These are phyloP conservation scores for Gymnobelideus leadbeateri DNA, from an alignment of 2,113 vertebrate species.

Conservation along the genomic window DNA sequence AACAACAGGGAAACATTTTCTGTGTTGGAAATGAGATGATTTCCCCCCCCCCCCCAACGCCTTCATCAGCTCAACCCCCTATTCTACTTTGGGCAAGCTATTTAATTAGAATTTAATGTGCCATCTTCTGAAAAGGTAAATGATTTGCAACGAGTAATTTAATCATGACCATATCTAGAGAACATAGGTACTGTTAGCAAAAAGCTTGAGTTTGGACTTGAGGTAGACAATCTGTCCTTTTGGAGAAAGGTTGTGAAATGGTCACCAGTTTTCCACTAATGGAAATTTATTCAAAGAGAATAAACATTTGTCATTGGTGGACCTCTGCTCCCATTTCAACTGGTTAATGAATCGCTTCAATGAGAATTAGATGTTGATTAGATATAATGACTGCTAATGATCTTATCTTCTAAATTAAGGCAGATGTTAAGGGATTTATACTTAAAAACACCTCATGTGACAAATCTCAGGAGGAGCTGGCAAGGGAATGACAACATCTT, in stretches of 20 bases:
- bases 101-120: background rate
- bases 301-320: constrained; percentile 82
- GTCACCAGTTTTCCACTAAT: constrained; percentile 62
- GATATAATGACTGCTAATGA: constrained; percentile 88
- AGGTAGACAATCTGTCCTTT: background rate
- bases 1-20: background rate
- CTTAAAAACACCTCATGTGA: constrained; percentile 85
- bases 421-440: constrained; percentile 89
- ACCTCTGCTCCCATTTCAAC: constrained; percentile 81
- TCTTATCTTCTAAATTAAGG: constrained; percentile 87
- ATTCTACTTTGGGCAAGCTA: background rate
- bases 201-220: constrained; percentile 36
- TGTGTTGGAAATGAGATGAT: background rate
- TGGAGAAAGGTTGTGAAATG: constrained; percentile 58
- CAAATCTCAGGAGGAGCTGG: constrained; percentile 82
- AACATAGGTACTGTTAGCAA: background rate
- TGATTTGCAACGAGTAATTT: background rate
- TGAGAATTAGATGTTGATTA: constrained; percentile 87
- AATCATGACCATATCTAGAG: background rate
- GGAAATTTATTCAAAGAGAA: constrained; percentile 81
- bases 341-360: constrained; percentile 85
- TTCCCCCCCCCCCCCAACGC: too few species aligned
- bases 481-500: constrained; percentile 74
- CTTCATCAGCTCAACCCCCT: background rate
- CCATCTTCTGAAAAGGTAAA: background rate